Percentiles rank a stretch among this genome's conserved stretches.
Evolutionary conservation across 2,113 vertebrate species (phyloP).

Genomic region (Helogale parvula): DNA sequence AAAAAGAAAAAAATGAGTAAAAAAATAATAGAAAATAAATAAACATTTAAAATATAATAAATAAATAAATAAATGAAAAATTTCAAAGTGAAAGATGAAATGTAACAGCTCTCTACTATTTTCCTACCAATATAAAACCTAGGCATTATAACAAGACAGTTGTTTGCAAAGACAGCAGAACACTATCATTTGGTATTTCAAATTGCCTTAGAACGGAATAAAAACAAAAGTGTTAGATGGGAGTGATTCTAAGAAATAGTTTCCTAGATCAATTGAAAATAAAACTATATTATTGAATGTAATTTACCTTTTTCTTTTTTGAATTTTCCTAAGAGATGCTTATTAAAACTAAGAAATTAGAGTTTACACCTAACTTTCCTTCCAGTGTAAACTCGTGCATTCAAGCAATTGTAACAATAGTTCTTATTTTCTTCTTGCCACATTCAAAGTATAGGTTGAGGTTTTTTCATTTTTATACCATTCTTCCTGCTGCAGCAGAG

Average conservation of each 20-base stretch:
- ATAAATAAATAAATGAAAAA: slow-evolving; percentile 33
- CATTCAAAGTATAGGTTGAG: background rate
- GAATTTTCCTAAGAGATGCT: slow-evolving; percentile 27
- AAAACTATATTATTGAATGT: background rate
- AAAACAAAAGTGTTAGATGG: background rate
- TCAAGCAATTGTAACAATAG: background rate
- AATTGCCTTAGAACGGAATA: background rate
- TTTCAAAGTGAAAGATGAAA: slow-evolving; percentile 29
- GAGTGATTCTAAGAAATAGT: background rate
- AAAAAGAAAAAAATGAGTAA: too few relatives aligned
- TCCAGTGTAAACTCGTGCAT: background rate
- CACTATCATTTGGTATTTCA: background rate
- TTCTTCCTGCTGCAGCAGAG: slow-evolving; percentile 49
- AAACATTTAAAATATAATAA: too few relatives aligned
- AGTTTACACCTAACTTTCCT: slow-evolving; percentile 24
- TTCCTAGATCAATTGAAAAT: background rate
- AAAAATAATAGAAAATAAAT: too few relatives aligned
- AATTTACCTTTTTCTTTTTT: slow-evolving; percentile 3
- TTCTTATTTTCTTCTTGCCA: slow-evolving; percentile 18
- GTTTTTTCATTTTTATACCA: slow-evolving; percentile 34
- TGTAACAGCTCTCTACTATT: background rate
- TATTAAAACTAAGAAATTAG: background rate
- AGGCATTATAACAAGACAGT: background rate
- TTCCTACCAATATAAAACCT: slow-evolving; percentile 35
- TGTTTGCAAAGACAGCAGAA: background rate